Conservation (phyloP, 2,888 invertebrate species). For the Tenthredo distinguenda region DNA sequence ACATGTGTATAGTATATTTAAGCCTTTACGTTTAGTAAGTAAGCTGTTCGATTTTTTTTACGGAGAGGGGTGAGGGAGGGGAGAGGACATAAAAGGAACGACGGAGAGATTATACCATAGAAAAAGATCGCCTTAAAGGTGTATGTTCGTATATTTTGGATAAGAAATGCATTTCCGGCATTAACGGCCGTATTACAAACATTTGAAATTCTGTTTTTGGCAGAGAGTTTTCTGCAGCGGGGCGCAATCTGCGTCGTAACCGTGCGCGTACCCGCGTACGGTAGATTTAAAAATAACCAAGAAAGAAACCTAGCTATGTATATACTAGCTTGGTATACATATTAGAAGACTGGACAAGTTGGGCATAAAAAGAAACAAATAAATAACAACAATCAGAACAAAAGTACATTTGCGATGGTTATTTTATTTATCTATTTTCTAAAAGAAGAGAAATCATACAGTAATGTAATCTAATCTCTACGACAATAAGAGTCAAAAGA, state of each 20-base stretch:
- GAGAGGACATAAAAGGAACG: neutral
- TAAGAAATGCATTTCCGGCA: neutral
- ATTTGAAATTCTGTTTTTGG: constrained; percentile 6
- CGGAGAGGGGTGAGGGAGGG: neutral
- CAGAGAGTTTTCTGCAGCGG: neutral
- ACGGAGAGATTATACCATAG: neutral
- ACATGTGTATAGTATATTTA: neutral
- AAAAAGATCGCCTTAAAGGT: neutral
- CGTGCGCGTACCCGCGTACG: neutral
- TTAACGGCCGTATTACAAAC: neutral
- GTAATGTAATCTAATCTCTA: too few species aligned
- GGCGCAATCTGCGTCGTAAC: constrained; percentile 61
- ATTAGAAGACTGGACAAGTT: neutral
- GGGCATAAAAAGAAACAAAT: neutral
- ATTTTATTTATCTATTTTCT: neutral
- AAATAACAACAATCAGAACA: neutral
- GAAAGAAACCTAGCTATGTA: constrained; percentile 57
- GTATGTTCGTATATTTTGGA: neutral
- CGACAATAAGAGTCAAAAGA: neutral
- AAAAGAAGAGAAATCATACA: too few species aligned
- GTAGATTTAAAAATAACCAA: constrained; percentile 69
- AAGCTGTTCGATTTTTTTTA: neutral
- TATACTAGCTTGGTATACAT: constrained; percentile 9
- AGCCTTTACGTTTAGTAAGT: neutral
- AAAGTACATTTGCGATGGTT: neutral